phyloP scores from a whole-genome alignment of 2,113 vertebrate species.

The Callipepla californica region DNA sequence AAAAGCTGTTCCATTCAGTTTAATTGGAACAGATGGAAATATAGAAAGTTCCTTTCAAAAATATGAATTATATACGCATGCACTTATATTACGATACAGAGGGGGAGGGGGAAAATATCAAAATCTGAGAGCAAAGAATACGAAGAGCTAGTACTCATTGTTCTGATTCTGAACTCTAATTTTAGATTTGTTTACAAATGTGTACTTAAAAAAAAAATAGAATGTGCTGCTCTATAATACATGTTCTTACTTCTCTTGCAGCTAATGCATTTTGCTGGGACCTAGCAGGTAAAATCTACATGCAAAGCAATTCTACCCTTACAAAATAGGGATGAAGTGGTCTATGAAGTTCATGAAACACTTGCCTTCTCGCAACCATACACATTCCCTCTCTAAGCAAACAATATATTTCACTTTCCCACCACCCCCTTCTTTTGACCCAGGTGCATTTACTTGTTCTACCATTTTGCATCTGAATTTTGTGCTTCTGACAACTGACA shows the following conservation, averaged over 20 bases:
- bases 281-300: slow-evolving; percentile 72
- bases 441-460: background rate
- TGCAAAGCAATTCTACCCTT: background rate
- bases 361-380: background rate
- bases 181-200: slow-evolving; percentile 82
- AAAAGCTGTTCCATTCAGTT: slow-evolving; percentile 66
- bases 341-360: slow-evolving; percentile 32
- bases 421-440: slow-evolving; percentile 34
- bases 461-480: slow-evolving; percentile 44
- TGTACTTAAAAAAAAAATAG: slow-evolving; percentile 13
- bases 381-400: background rate
- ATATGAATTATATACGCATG: slow-evolving; percentile 68
- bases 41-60: slow-evolving; percentile 75
- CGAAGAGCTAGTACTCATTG: slow-evolving; percentile 70
- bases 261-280: slow-evolving; percentile 71
- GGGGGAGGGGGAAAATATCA: slow-evolving; percentile 46
- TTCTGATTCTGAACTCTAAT: slow-evolving; percentile 77
- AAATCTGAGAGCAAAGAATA: slow-evolving; percentile 62
- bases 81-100: slow-evolving; percentile 2
- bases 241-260: slow-evolving; percentile 67
- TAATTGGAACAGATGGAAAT: slow-evolving; percentile 83
- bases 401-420: slow-evolving; percentile 36
- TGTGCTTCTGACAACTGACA: slow-evolving; percentile 57
- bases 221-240: slow-evolving; percentile 66
- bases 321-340: background rate